A percentile compares a stretch with the other conserved stretches of the same genome.
phyloP scores from a whole-genome alignment of 2,888 invertebrate genomes.

The Drosophila sordidula region DNA sequence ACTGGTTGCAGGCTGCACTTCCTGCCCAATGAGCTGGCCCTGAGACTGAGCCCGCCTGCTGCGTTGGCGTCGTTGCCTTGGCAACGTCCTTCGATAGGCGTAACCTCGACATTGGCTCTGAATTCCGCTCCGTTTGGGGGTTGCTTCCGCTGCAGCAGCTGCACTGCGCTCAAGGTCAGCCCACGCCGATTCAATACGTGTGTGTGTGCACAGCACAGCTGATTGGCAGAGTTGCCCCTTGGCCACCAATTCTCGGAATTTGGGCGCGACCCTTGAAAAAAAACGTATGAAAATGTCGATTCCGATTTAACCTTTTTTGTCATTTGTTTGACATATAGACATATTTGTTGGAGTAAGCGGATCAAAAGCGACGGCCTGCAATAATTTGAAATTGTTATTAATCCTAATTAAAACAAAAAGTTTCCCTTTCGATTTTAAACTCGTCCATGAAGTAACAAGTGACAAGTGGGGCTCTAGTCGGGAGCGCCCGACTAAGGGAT shows the following conservation, averaged over 20 bases:
- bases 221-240: slow-evolving; percentile 55
- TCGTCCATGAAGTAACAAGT: no score
- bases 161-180: slow-evolving; percentile 48
- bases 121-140: slow-evolving; percentile 56
- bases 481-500: no score
- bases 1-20: slow-evolving; percentile 59
- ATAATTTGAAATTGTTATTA: no score
- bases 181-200: slow-evolving; percentile 10
- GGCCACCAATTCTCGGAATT: neutral
- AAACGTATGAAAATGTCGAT: no score
- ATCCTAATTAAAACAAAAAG: no score
- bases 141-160: slow-evolving; percentile 50
- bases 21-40: slow-evolving; percentile 73
- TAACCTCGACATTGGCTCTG: slow-evolving; percentile 80
- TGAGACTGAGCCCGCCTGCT: slow-evolving; percentile 52
- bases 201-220: slow-evolving; percentile 50
- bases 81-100: slow-evolving; percentile 76
- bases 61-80: slow-evolving; percentile 64
- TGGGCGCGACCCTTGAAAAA: slow-evolving; percentile 25
- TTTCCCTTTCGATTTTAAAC: no score
- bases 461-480: no score
- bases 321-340: no score
- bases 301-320: no score
- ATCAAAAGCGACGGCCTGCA: no score
- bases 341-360: no score